Percentiles rank a stretch among this genome's conserved stretches.
These are phyloP conservation scores for Sylvicola cinctus DNA, from an alignment of 2,888 invertebrate species.

Conservation along the genomic window DNA sequence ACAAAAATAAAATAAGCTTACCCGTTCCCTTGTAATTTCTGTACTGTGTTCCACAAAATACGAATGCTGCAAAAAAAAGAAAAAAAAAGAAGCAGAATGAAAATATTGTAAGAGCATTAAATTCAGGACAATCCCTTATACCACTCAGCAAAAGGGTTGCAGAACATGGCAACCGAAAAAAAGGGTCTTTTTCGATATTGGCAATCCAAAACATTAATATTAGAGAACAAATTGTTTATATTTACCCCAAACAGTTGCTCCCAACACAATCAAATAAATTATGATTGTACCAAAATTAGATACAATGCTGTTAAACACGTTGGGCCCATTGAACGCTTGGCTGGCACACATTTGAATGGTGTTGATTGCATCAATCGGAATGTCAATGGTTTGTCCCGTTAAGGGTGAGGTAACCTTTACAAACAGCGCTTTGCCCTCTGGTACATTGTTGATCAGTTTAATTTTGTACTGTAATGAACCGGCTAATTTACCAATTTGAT, in stretches of 20 bases:
- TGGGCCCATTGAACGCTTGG: conserved; percentile 14
- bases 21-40: too few relatives aligned
- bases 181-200: too few relatives aligned
- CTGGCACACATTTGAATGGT: conserved; percentile 15
- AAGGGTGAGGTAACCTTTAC: conserved; percentile 20
- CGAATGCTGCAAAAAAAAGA: too few relatives aligned
- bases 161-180: too few relatives aligned
- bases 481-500: conserved; percentile 17
- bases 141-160: too few relatives aligned
- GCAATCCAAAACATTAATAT: too few relatives aligned
- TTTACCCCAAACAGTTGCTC: conserved; percentile 19
- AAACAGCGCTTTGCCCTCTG: conserved; percentile 18
- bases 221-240: too few relatives aligned
- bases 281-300: conserved; percentile 20
- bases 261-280: conserved; percentile 15
- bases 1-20: too few relatives aligned
- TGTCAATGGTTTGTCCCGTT: conserved; percentile 21
- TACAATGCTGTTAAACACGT: conserved; percentile 14
- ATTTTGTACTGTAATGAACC: conserved; percentile 20
- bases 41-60: too few relatives aligned
- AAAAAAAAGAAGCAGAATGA: too few relatives aligned
- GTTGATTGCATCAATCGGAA: conserved; percentile 16
- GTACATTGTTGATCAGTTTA: conserved; percentile 15
- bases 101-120: too few relatives aligned
- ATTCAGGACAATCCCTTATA: too few relatives aligned